Base-by-base conservation (phyloP, 2,113 vertebrate species). In the Ammodytes marinus region DNA sequence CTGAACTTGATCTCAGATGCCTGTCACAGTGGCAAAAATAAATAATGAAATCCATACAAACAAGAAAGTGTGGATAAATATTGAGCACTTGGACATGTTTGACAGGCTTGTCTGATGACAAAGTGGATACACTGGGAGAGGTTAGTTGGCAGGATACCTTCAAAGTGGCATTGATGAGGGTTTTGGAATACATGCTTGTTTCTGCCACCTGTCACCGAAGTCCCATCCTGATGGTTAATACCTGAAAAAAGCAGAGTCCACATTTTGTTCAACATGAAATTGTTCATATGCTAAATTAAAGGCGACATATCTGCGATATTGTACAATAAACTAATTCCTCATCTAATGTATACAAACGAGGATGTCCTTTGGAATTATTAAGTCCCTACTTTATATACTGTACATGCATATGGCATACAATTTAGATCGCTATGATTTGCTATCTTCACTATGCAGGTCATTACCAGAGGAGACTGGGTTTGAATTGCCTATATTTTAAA, bases 201-300 rank as follows among this genome's bases (percentile, higher is more conserved):
- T 64, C 59, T 27, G 39, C 77, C 83, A 72, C 13, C 42, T 65
- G 60, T 74, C 45, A 42, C 14, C 6, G 11, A 65, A 39, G 47
- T 53, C 63, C 42, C 71, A 39, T 47, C 37, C 4, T 40, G 55
- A 60, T 39, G 71, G 77, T 93, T 84, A 94, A 67, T 92, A 93
- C 84, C 94, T 94, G 52, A 70, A 69, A 49, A 74, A 59, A 90
- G 70, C 19, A 87, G 47, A 89, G 46, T 54, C 71, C 43, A 83
- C 8, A 2, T 55, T 46, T 80, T 64, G 84, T n/a, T 82, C 6
- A 58, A 58, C 15, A 65, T n/a, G 14, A 3, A 69, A 49, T 49
- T 0, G 53, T 71, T 53, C 39, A 37, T 61, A 66, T 57, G 46
- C 37, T 39, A 49, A 77, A 77, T 17, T 19, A 45, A 42, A 17